Evolutionary conservation across 2,888 invertebrate genomes (phyloP).

Genomic region (Spialia ferax): DNA sequence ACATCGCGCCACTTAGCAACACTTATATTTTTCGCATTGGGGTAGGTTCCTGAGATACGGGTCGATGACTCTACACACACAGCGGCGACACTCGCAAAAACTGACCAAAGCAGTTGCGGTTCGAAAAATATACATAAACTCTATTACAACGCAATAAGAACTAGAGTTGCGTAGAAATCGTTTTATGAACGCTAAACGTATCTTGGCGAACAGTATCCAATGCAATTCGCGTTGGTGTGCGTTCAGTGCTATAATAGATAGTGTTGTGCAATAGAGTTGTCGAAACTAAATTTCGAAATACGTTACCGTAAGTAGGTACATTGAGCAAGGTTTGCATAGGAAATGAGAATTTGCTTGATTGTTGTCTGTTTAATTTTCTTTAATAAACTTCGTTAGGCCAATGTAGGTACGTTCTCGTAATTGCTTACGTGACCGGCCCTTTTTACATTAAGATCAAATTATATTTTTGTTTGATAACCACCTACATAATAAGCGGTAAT

Average conservation of each 20-base stretch:
- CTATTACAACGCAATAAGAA: conserved; percentile 52
- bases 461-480: not conserved
- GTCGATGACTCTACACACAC: conserved; percentile 73
- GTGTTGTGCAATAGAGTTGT: conserved; percentile 73
- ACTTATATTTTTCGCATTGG: conserved; percentile 75
- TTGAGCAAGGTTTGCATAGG: conserved; percentile 49
- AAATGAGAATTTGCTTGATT: conserved; percentile 46
- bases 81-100: conserved; percentile 40
- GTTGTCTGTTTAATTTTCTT: conserved; percentile 46
- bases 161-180: conserved; percentile 44
- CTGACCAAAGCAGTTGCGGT: not conserved
- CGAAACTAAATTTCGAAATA: conserved; percentile 56
- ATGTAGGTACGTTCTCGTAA: conserved; percentile 23
- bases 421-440: conserved; percentile 22
- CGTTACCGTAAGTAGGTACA: conserved; percentile 57
- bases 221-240: conserved; percentile 64
- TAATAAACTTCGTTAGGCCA: conserved; percentile 28
- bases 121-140: conserved; percentile 46
- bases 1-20: conserved; percentile 50
- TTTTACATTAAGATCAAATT: conserved; percentile 23
- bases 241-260: conserved; percentile 71
- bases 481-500: not conserved
- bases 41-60: conserved; percentile 78
- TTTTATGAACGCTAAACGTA: conserved; percentile 47
- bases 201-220: conserved; percentile 61